Percentiles rank a stretch among this genome's conserved stretches.
Conservation (phyloP, 2,797 vertebrate genomes). For the Capromys pilorides region DNA sequence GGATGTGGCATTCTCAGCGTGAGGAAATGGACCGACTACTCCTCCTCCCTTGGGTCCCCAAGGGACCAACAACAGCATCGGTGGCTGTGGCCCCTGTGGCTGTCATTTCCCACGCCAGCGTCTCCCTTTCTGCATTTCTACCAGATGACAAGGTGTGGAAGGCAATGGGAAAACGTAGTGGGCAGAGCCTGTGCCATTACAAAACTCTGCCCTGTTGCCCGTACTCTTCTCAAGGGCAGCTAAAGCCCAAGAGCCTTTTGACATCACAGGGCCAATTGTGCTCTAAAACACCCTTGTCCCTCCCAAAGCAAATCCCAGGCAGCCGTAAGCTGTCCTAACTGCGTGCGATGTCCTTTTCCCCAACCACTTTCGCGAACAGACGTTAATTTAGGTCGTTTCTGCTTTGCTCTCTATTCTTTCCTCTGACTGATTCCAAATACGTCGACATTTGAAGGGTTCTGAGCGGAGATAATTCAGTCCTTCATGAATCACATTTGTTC, state of each 20-base stretch:
- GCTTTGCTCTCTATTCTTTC: neutral
- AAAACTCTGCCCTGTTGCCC: neutral
- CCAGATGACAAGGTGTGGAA: neutral
- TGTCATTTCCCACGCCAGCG: neutral
- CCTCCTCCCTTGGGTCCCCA: neutral
- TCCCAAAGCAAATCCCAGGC: neutral
- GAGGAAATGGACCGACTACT: neutral
- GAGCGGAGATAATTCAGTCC: slow-evolving; percentile 1
- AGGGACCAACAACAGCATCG: neutral
- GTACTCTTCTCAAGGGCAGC: neutral
- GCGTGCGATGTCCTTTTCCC: neutral
- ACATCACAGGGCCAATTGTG: neutral
- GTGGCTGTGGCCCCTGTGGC: neutral
- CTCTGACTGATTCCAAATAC: neutral
- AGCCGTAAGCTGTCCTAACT: neutral
- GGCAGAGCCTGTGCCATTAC: neutral
- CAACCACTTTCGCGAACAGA: neutral
- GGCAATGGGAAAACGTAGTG: neutral
- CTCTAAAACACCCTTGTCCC: neutral
- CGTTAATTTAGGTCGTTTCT: slow-evolving; percentile 10
- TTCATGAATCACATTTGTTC: slow-evolving; percentile 25
- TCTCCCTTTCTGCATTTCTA: neutral
- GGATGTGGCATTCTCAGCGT: neutral
- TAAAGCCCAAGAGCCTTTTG: neutral
- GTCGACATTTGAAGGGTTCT: slow-evolving; percentile 1